A percentile compares a stretch with the other conserved stretches of the same genome.
phyloP scores from a whole-genome alignment of 2,797 vertebrate genomes.

The Gymnoscopelus braueri region DNA sequence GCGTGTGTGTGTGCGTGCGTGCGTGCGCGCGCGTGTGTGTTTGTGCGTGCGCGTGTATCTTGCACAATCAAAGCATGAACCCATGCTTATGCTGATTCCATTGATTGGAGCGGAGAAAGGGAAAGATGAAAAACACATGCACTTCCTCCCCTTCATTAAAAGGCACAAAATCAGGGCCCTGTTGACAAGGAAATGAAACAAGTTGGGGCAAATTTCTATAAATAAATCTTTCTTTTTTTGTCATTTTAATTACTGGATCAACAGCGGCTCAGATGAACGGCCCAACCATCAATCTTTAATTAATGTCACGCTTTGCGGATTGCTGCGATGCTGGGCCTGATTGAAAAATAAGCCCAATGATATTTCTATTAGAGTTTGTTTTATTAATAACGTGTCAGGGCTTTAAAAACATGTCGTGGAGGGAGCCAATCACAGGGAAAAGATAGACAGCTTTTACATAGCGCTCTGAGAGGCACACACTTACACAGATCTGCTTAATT shows the following conservation, averaged over 20 bases:
- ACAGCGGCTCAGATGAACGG: constrained; percentile 79
- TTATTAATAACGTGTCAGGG: constrained; percentile 86
- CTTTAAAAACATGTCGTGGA: constrained; percentile 81
- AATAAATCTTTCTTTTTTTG: constrained; percentile 83
- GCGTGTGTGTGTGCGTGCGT: too few relatives aligned
- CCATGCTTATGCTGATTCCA: constrained; percentile 64
- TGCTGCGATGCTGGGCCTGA: constrained; percentile 80
- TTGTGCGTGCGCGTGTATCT: too few relatives aligned
- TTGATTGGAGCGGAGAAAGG: constrained; percentile 45
- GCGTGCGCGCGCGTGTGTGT: not conserved
- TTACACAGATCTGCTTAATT: constrained; percentile 58
- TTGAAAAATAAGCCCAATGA: constrained; percentile 87
- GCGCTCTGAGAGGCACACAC: constrained; percentile 46
- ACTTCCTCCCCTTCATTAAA: constrained; percentile 68
- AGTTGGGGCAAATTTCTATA: constrained; percentile 80
- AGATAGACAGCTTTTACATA: constrained; percentile 75
- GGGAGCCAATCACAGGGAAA: constrained; percentile 76
- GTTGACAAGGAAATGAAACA: constrained; percentile 78
- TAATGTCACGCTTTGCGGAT: constrained; percentile 85
- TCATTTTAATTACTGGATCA: constrained; percentile 87
- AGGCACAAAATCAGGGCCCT: constrained; percentile 60
- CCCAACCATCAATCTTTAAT: constrained; percentile 85
- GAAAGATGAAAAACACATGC: constrained; percentile 43
- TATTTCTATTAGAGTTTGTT: constrained; percentile 88
- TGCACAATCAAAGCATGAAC: too few relatives aligned